Base-by-base conservation (phyloP, 2,888 invertebrate species). In the Cybosia mesomella region DNA sequence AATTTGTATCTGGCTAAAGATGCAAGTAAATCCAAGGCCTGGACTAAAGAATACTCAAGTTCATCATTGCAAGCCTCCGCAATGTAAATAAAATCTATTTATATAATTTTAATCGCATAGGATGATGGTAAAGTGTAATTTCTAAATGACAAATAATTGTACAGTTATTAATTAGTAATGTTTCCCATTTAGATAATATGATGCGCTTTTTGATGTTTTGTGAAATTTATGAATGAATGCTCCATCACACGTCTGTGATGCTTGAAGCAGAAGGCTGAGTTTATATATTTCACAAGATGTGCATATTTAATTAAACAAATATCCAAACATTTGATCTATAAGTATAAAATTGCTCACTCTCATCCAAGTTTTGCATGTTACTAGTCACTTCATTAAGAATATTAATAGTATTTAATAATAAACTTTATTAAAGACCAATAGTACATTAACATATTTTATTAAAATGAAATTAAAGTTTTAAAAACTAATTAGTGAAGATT, bases 341-440 rank as follows among this genome's bases (percentile, higher is more conserved):
- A 82, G 78, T 85, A 81, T 80, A 86, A 89, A 87, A 82, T 90
- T 92, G 92, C 92, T 93, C 92, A 92, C 88, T 87, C 79, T 88
- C 89, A 88, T 87, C 84, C 85, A 84, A 80, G 87, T 82, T 84
- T 82, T 90, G 87, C 89, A 91, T 89, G 89, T 89, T 86, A 89
- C 88, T 90, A 79, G 83, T 88, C 84, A 89, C 85, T 89, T 87
- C 89, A 91, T 91, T 86, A 81, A 80, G 77, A 79, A 83, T 81
- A 85, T 84, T 78, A 77, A 78, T 81, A 82, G 79, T 70, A 73
- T 74, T 86, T 81, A 83, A 86, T 81, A 85, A 77, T 85, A 85
- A 86, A 88, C 87, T 88, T 90, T 92, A 90, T 92, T 91, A 92
- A 92, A 87, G 94, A 94, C 94, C 94, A 94, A 94, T 92, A 92